Conservation (phyloP, 2,797 vertebrate genomes). For the Takifugu rubripes region DNA sequence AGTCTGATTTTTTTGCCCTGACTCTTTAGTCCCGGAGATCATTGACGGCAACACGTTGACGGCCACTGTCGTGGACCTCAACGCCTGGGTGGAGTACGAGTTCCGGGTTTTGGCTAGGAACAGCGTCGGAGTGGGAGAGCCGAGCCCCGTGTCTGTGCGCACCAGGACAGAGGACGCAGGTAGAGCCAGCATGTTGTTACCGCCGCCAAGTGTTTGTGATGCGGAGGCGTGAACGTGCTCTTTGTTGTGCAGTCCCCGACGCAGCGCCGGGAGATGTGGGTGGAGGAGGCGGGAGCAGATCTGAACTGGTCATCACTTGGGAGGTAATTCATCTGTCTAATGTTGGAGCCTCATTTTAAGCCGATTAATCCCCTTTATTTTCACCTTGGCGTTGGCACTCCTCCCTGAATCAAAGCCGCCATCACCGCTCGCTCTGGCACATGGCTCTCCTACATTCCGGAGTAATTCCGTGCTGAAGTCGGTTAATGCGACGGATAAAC, state of each 20-base stretch:
- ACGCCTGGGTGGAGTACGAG: slow-evolving; percentile 97
- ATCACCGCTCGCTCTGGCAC: slow-evolving; percentile 41
- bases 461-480: slow-evolving; percentile 18
- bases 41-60: slow-evolving; percentile 86
- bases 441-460: slow-evolving; percentile 52
- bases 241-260: slow-evolving; percentile 83
- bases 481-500: not conserved
- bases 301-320: slow-evolving; percentile 96
- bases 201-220: slow-evolving; percentile 13
- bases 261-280: slow-evolving; percentile 88
- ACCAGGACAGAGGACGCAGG: slow-evolving; percentile 95
- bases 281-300: slow-evolving; percentile 92
- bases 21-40: slow-evolving; percentile 80
- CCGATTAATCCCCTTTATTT: slow-evolving; percentile 29
- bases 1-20: not conserved
- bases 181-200: slow-evolving; percentile 44
- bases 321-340: slow-evolving; percentile 87
- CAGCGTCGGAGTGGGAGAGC: slow-evolving; percentile 90
- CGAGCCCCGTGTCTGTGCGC: slow-evolving; percentile 90
- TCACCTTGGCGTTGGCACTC: not conserved
- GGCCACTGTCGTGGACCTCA: slow-evolving; percentile 89
- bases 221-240: slow-evolving; percentile 34
- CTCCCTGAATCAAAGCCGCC: slow-evolving; percentile 42
- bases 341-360: slow-evolving; percentile 51
- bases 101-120: slow-evolving; percentile 92